A percentile compares a stretch with the other conserved stretches of the same genome.
Conservation (phyloP, 2,113 vertebrate species). For the Phyllostomus hastatus region DNA sequence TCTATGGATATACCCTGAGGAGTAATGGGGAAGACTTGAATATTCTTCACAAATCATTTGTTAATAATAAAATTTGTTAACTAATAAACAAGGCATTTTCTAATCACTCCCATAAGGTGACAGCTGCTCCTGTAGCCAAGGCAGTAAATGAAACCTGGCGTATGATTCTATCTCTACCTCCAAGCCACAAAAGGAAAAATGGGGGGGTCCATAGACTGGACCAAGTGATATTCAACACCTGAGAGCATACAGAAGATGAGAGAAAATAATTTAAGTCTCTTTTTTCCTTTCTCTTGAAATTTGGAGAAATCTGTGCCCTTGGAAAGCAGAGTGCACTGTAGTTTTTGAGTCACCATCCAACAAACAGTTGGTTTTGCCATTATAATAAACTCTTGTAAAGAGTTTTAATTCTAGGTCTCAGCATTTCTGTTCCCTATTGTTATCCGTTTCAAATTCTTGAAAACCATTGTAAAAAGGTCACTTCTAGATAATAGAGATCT, state of each 20-base stretch:
- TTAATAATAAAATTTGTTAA: conserved; percentile 20
- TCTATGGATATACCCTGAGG: neutral
- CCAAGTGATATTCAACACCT: conserved; percentile 50
- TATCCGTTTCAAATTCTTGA: conserved; percentile 56
- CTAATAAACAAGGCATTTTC: conserved; percentile 73
- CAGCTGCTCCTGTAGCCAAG: conserved; percentile 70
- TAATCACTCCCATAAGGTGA: conserved; percentile 74
- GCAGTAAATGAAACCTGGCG: neutral
- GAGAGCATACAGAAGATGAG: neutral
- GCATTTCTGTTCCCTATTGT: neutral
- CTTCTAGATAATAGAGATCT: conserved; percentile 10
- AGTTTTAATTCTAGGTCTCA: conserved; percentile 52
- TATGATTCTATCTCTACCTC: neutral
- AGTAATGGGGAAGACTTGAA: neutral
- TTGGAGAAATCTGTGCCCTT: neutral
- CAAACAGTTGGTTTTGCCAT: conserved; percentile 57
- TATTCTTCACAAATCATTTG: conserved; percentile 35
- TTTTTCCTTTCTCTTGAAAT: conserved; percentile 37
- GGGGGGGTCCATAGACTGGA: neutral
- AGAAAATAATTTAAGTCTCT: conserved; percentile 26
- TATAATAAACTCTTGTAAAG: conserved; percentile 61
- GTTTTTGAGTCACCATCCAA: conserved; percentile 46
- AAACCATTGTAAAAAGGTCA: neutral
- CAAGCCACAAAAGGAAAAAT: neutral
- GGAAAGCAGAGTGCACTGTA: neutral